phyloP scores from a whole-genome alignment of 2,113 vertebrate genomes.

The Silurus meridionalis region DNA sequence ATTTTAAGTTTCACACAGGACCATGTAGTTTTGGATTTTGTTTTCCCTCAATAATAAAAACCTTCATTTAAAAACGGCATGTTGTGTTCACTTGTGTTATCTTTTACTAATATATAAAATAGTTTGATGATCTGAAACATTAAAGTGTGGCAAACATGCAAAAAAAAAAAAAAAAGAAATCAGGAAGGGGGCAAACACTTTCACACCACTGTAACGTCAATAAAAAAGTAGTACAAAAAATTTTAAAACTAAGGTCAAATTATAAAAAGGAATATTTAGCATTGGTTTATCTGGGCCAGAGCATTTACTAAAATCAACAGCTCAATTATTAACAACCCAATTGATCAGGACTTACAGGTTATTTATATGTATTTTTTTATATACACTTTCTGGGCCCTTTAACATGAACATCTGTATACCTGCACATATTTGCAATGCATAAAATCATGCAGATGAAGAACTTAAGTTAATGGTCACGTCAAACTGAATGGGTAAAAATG shows the following conservation, averaged over 20 bases:
- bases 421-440: background rate
- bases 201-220: background rate
- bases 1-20: too few relatives aligned
- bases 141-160: too few relatives aligned
- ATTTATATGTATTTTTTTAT: background rate
- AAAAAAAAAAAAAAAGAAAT: too few relatives aligned
- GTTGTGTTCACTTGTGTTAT: too few relatives aligned
- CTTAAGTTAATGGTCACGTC: background rate
- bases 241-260: background rate
- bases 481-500: background rate
- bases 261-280: background rate
- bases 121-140: too few relatives aligned
- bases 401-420: background rate
- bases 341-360: background rate
- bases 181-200: too few relatives aligned
- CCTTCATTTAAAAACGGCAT: too few relatives aligned
- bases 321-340: background rate
- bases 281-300: background rate
- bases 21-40: too few relatives aligned
- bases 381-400: background rate
- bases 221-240: background rate
- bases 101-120: too few relatives aligned
- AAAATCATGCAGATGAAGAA: background rate
- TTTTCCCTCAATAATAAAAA: too few relatives aligned
- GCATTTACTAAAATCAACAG: background rate